These are phyloP conservation scores for Euclidia mi DNA, from an alignment of 2,888 invertebrate genomes.

Conservation along the genomic window DNA sequence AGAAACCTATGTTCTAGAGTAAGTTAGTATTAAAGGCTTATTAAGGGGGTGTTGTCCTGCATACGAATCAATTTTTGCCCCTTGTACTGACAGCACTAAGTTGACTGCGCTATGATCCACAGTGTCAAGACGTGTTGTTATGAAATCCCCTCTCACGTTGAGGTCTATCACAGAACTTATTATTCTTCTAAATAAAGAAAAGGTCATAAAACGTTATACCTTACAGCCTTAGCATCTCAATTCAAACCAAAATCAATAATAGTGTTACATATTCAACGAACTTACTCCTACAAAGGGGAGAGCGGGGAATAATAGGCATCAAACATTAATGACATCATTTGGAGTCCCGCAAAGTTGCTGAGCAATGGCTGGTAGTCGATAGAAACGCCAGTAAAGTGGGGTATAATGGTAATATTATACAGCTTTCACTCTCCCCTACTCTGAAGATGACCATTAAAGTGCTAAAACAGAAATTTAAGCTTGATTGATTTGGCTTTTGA, in stretches of 20 bases:
- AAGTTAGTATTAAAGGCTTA: too few species aligned
- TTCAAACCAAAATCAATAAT: conserved; percentile 67
- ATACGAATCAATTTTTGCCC: too few species aligned
- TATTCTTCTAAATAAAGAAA: too few species aligned
- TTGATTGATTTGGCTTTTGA: conserved; percentile 19
- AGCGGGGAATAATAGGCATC: conserved; percentile 74
- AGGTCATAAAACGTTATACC: too few species aligned
- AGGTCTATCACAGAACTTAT: too few species aligned
- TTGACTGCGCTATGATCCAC: too few species aligned
- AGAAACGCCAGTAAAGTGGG: conserved; percentile 77
- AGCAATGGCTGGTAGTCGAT: conserved; percentile 83
- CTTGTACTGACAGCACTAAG: too few species aligned
- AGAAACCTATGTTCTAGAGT: too few species aligned
- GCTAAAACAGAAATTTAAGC: conserved; percentile 46
- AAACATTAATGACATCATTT: conserved; percentile 86
- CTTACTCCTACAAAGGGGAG: conserved; percentile 62
- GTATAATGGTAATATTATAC: conserved; percentile 88
- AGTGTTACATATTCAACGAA: conserved; percentile 76
- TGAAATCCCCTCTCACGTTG: too few species aligned
- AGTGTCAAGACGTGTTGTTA: too few species aligned
- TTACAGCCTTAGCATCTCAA: too few species aligned
- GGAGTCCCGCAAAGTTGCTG: conserved; percentile 82
- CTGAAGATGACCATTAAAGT: conserved; percentile 41
- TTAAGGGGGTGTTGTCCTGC: too few species aligned
- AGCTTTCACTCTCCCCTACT: conserved; percentile 69